Conservation (phyloP, 1,140 invertebrate genomes). For the Drosophila carrolli region DNA sequence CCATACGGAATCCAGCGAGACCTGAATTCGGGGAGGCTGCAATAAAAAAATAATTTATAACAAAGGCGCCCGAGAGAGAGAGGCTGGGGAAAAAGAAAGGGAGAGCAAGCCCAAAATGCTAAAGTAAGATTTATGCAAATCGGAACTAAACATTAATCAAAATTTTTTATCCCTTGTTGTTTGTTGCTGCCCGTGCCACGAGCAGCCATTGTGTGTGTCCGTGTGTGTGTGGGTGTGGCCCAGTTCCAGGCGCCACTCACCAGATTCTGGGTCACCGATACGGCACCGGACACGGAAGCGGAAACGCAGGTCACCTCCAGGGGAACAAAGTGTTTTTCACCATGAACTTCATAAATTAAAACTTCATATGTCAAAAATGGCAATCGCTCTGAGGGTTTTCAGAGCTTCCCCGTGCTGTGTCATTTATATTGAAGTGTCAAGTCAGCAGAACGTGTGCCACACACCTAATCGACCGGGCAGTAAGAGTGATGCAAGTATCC, state of each 20-base stretch:
- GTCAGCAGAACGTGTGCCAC: conserved; percentile 58
- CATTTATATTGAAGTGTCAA: conserved; percentile 75
- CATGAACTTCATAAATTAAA: conserved; percentile 76
- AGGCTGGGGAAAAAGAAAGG: conserved; percentile 1
- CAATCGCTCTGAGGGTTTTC: conserved; percentile 7
- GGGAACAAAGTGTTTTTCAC: conserved; percentile 33
- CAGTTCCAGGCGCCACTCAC: conserved; percentile 62
- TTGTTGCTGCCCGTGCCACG: conserved; percentile 29
- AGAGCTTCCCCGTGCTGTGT: conserved; percentile 14
- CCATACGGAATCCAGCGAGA: conserved; percentile 39
- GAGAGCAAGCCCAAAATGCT: conserved; percentile 54
- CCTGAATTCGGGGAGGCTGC: conserved; percentile 28
- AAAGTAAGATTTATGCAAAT: conserved; percentile 84
- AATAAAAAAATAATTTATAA: conserved; percentile 83
- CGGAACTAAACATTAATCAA: conserved; percentile 84
- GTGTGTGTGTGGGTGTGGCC: conserved; percentile 36
- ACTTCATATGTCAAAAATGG: conserved; percentile 72
- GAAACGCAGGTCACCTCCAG: conserved; percentile 45
- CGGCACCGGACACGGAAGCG: conserved; percentile 27
- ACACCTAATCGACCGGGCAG: background rate
- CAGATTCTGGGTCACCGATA: conserved; percentile 69
- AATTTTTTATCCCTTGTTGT: conserved; percentile 58
- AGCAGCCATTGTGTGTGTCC: conserved; percentile 29
- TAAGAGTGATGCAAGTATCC: background rate
- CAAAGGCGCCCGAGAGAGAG: conserved; percentile 33